phyloP scores from a whole-genome alignment of 1,140 invertebrate species.

The Galleria mellonella region DNA sequence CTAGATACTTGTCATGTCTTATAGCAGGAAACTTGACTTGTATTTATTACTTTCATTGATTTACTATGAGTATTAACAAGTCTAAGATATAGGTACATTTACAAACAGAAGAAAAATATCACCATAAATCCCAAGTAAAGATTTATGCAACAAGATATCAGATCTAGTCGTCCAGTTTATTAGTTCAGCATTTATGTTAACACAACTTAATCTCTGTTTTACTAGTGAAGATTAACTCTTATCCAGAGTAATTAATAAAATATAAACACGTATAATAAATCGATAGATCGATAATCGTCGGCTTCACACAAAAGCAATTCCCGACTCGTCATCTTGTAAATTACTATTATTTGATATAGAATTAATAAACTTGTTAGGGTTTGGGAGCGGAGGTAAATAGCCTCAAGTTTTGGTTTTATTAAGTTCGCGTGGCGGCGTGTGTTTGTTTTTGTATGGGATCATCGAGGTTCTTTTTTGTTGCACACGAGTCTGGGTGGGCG shows the following conservation, averaged over 20 bases:
- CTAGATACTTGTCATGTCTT: too few species aligned
- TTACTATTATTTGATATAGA: constrained; percentile 69
- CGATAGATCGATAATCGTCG: constrained; percentile 53
- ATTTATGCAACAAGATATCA: too few species aligned
- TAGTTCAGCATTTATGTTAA: too few species aligned
- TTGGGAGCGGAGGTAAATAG: constrained; percentile 63
- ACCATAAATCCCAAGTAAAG: too few species aligned
- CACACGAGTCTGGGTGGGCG: constrained; percentile 54
- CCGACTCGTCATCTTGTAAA: constrained; percentile 60
- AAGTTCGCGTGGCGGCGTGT: constrained; percentile 59
- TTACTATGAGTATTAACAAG: too few species aligned
- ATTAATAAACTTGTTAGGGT: constrained; percentile 73
- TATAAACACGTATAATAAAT: constrained; percentile 54
- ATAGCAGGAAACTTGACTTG: too few species aligned
- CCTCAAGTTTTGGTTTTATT: constrained; percentile 62
- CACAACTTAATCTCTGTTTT: constrained; percentile 16
- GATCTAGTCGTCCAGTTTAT: too few species aligned
- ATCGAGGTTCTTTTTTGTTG: constrained; percentile 53
- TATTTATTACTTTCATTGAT: too few species aligned
- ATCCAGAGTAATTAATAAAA: constrained; percentile 34
- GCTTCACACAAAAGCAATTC: constrained; percentile 58
- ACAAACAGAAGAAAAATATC: too few species aligned
- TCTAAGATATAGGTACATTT: too few species aligned
- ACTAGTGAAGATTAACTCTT: not conserved
- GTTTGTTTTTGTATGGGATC: constrained; percentile 66